These are phyloP conservation scores for Vidua macroura DNA, from an alignment of 2,113 vertebrate species.

Conservation along the genomic window DNA sequence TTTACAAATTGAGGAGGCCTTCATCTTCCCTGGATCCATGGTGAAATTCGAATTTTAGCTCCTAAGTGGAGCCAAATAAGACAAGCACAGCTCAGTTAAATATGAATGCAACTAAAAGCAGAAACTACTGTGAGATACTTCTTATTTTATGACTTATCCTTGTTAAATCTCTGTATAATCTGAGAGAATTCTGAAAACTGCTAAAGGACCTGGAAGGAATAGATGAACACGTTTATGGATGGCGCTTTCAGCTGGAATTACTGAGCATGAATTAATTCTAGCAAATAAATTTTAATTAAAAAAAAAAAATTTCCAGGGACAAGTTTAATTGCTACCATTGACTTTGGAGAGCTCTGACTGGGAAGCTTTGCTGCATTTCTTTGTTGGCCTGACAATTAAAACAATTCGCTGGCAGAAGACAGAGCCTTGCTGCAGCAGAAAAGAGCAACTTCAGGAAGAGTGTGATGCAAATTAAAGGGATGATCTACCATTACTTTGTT, in stretches of 20 bases:
- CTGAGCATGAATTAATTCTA: not conserved
- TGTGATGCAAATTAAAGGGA: not conserved
- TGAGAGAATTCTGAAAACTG: not conserved
- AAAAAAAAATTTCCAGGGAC: not conserved
- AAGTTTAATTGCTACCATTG: not conserved
- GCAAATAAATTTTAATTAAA: not conserved
- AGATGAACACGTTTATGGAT: not conserved
- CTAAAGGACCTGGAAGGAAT: not conserved
- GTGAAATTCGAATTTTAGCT: not conserved
- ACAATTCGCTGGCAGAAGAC: not conserved
- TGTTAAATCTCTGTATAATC: not conserved
- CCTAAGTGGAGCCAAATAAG: not conserved
- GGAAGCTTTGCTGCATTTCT: not conserved
- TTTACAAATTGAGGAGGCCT: not conserved
- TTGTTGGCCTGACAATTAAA: not conserved
- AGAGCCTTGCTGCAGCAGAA: not conserved
- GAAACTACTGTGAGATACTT: not conserved
- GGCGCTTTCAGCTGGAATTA: not conserved
- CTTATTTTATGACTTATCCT: not conserved
- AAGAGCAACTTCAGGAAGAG: not conserved
- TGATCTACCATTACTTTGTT: not conserved
- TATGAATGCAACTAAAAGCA: not conserved
- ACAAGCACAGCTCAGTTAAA: not conserved
- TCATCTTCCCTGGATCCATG: not conserved
- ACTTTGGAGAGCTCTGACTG: not conserved